Conservation (phyloP, 2,113 vertebrate species). For the Marmota flaviventris region DNA sequence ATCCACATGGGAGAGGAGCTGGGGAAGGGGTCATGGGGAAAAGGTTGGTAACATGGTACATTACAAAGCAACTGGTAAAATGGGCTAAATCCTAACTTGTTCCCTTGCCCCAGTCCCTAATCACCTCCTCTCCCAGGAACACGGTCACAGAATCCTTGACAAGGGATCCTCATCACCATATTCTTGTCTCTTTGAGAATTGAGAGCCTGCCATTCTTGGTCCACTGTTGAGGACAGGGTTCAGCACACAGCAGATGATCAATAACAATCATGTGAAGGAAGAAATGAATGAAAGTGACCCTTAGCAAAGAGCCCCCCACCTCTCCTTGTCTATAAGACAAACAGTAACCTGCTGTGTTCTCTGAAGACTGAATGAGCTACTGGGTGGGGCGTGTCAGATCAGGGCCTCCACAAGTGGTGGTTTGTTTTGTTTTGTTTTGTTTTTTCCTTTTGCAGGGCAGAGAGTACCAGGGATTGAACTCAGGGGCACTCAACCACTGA, state of each 20-base stretch:
- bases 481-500: no score
- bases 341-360: neutral
- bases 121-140: neutral
- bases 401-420: neutral
- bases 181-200: neutral
- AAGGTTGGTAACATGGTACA: neutral
- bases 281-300: neutral
- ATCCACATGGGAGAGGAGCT: neutral
- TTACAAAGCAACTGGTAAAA: neutral
- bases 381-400: accelerated
- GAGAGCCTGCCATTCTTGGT: neutral
- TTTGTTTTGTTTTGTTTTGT: neutral
- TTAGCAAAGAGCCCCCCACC: neutral
- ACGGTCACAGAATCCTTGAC: neutral
- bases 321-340: neutral
- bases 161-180: neutral
- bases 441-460: neutral
- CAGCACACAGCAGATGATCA: neutral
- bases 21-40: neutral
- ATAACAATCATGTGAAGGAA: neutral
- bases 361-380: neutral
- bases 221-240: neutral
- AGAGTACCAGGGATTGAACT: no score
- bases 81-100: neutral
- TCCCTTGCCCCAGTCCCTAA: neutral